phyloP scores from a whole-genome alignment of 2,113 vertebrate species.

The Tragelaphus imberbis region DNA sequence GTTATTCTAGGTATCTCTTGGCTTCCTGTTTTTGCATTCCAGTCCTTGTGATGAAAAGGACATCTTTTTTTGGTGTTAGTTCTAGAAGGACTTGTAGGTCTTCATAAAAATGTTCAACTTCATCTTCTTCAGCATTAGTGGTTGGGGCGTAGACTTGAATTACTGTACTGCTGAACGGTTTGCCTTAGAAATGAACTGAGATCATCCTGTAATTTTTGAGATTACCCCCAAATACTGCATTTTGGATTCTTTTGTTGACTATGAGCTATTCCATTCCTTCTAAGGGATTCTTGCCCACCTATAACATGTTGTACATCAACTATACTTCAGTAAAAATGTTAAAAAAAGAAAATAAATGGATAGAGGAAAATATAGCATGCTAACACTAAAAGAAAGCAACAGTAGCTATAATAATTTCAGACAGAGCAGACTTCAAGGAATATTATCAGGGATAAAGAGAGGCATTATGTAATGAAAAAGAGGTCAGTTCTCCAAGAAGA shows the following conservation, averaged over 20 bases:
- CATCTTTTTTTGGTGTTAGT: background rate
- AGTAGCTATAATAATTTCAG: background rate
- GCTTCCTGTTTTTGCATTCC: background rate
- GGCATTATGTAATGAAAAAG: background rate
- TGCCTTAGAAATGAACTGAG: background rate
- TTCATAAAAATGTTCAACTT: background rate
- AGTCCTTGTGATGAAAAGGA: background rate
- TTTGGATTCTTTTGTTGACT: background rate
- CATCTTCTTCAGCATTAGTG: background rate
- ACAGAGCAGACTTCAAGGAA: background rate
- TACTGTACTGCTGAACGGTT: fast-evolving
- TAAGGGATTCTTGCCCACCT: background rate
- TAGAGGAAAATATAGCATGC: background rate
- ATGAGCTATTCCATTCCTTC: background rate
- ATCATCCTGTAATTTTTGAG: background rate
- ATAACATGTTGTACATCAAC: background rate
- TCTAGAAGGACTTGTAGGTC: background rate
- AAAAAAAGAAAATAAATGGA: background rate
- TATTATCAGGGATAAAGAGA: background rate
- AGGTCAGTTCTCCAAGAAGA: background rate
- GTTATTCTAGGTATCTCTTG: background rate
- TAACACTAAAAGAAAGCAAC: background rate
- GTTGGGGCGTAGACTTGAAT: background rate
- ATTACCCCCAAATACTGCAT: background rate
- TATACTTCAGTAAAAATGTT: background rate